Evolutionary conservation across 2,888 invertebrate species (phyloP), one percentile per base, ranked within the genome.

Genomic region (Athalia rosae): DNA sequence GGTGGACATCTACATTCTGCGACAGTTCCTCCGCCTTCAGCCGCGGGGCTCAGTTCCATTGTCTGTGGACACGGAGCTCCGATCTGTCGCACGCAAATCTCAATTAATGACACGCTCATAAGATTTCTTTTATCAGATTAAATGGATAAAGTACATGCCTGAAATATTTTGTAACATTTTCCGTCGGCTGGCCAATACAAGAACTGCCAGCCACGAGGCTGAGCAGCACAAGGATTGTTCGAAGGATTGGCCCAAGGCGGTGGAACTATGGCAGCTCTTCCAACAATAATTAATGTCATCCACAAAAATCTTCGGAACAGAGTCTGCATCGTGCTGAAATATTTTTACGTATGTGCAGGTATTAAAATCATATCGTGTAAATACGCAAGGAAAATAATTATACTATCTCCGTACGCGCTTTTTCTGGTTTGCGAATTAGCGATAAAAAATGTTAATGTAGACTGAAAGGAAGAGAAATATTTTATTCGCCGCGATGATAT

Each of bases 1-100:
- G 96, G 96, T 0, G 96, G 96, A 85, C 96, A 97, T 82, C 94
- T 93, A 90, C 96, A 97, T 87, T 95, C 95, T 0, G 96, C 95
- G 0, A 93, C 91, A 3, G 93, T 93, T 28, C 92, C 90, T 77
- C 91, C 92, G 84, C 88, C 92, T 88, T 91, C 87, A 3, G 88
- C 87, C 1, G 91, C 92, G 0, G 96, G 95, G 80, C 94, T 94
- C 47, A 97, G 90, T 90, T 97, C 97, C 93, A 96, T 96, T 8
- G 95, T 95, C 0, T 95, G 95, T 0, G 96, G 95, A 85, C 97
- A 97, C 0, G 97, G 97, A 82, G 94, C 92, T 11, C 96, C 96
- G 47, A 93, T 89, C 92, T 92, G 83, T 78, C 28, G 28, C 28
- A 28, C 28, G 28, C 61, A 13, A 61, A 15, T n/a, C 8, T 13